Evolutionary conservation across 2,797 vertebrate species (phyloP).

Genomic region (Aphelocoma californica): DNA sequence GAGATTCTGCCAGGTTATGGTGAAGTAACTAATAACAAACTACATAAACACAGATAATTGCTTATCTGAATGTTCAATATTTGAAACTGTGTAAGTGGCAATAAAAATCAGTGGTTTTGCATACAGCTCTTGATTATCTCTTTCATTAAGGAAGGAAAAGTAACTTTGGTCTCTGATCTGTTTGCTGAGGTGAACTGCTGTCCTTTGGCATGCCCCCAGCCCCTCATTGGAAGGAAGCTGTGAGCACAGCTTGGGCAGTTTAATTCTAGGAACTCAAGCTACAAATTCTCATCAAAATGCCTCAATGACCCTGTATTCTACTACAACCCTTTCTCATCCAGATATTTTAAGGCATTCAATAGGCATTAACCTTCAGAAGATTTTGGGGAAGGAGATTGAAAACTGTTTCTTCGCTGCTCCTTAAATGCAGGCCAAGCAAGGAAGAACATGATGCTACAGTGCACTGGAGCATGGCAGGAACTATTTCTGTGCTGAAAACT

Average conservation of each 20-base stretch:
- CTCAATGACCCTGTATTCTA: neutral
- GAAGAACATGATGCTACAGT: neutral
- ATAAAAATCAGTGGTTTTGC: neutral
- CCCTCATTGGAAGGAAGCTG: neutral
- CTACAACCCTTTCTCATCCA: neutral
- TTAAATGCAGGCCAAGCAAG: neutral
- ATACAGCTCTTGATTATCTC: neutral
- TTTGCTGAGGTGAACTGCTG: neutral
- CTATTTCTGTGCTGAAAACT: neutral
- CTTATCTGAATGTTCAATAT: conserved; percentile 8
- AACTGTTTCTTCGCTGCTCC: neutral
- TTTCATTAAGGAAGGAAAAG: neutral
- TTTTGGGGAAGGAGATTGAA: neutral
- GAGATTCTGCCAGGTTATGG: neutral
- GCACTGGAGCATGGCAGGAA: neutral
- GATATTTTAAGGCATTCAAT: neutral
- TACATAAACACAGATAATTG: neutral
- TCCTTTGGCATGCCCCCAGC: neutral
- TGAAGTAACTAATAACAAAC: neutral
- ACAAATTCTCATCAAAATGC: neutral
- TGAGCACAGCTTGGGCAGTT: neutral
- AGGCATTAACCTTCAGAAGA: neutral
- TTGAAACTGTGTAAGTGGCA: conserved; percentile 34
- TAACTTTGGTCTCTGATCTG: neutral
- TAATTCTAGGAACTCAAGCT: neutral